phyloP scores from a whole-genome alignment of 2,888 invertebrate species.

The Heteromurus nitidus region DNA sequence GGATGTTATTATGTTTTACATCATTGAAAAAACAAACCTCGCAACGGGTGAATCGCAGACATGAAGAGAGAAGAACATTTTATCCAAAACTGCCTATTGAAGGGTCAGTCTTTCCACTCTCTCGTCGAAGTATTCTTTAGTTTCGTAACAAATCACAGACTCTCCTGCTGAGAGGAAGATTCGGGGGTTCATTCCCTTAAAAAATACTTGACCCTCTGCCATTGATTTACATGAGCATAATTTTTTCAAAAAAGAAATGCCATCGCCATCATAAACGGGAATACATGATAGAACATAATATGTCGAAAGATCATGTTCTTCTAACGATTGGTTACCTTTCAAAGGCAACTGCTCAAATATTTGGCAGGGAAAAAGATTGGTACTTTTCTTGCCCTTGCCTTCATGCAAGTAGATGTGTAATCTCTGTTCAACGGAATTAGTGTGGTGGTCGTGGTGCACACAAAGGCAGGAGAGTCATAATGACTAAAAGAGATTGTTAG shows the following conservation, averaged over 20 bases:
- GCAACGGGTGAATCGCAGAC: not conserved
- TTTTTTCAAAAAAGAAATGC: slow-evolving; percentile 11
- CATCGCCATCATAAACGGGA: not conserved
- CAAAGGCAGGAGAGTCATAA: not conserved
- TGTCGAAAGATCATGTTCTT: not conserved
- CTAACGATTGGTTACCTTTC: slow-evolving; percentile 31
- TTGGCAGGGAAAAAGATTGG: slow-evolving; percentile 30
- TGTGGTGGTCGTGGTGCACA: too few relatives aligned
- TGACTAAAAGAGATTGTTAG: slow-evolving; percentile 17
- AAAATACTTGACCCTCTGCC: slow-evolving; percentile 57
- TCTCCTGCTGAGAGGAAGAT: slow-evolving; percentile 64
- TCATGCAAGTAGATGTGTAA: too few relatives aligned
- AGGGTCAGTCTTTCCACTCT: not conserved
- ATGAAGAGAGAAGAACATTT: not conserved
- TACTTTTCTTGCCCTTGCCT: not conserved
- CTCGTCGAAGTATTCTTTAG: slow-evolving; percentile 19
- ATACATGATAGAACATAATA: slow-evolving; percentile 13
- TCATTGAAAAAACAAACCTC: not conserved
- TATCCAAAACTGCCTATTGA: not conserved
- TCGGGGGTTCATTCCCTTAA: slow-evolving; percentile 55
- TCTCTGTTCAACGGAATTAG: too few relatives aligned
- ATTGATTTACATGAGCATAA: slow-evolving; percentile 69
- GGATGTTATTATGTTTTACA: too few relatives aligned
- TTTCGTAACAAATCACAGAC: slow-evolving; percentile 65
- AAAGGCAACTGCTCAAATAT: slow-evolving; percentile 21